Conservation (phyloP, 2,113 vertebrate genomes). For the sheep (Ovis aries) region ARS-UI_Ramb_v3.0 NC_056057.1:71555501-71556000, state of each 20-base stretch:
- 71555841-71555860: not conserved
- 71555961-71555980: not conserved
- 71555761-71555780: not conserved
- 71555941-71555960: not conserved
- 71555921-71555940: not conserved
- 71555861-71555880: not conserved
- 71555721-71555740: not conserved
- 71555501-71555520: not conserved
- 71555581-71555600: not conserved
- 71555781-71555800: not conserved
- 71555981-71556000: not conserved
- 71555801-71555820: not conserved
- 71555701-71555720: not conserved
- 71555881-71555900: not conserved
- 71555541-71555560: not conserved
- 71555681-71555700: not conserved
- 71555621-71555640: not conserved
- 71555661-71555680: not conserved
- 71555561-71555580: not conserved
- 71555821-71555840: not conserved
- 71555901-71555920: not conserved
- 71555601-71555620: not conserved
- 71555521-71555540: not conserved
- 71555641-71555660: not conserved
- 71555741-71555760: not conserved